Conservation (phyloP, 2,888 invertebrate genomes). For the Celastrina argiolus region DNA sequence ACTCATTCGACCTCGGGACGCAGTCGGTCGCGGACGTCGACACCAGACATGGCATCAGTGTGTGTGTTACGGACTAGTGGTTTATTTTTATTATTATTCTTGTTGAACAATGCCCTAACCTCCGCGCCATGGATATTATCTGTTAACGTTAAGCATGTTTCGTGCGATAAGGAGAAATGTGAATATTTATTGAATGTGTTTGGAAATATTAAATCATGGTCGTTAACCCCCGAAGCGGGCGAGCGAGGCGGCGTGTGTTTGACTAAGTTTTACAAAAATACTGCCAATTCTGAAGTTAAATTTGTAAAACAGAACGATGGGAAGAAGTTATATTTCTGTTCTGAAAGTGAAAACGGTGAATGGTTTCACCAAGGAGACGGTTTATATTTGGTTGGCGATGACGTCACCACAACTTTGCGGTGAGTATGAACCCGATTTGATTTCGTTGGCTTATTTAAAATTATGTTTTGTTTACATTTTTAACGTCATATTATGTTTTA, state of each 20-base stretch:
- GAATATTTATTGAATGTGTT: conserved; percentile 54
- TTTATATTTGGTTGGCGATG: conserved; percentile 64
- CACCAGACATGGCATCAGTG: conserved; percentile 53
- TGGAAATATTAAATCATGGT: conserved; percentile 55
- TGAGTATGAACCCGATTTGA: conserved; percentile 41
- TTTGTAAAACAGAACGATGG: conserved; percentile 43
- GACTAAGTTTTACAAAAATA: conserved; percentile 34
- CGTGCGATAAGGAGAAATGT: conserved; percentile 54
- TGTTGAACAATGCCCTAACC: conserved; percentile 55
- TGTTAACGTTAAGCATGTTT: conserved; percentile 47
- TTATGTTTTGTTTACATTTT: conserved; percentile 23
- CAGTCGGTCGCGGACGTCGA: conserved; percentile 18
- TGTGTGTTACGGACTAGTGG: conserved; percentile 62
- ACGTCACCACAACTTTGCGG: conserved; percentile 55
- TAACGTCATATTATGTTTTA: neutral
- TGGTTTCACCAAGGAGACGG: conserved; percentile 62
- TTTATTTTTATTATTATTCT: conserved; percentile 65
- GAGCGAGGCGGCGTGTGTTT: conserved; percentile 42
- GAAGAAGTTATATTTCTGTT: conserved; percentile 59
- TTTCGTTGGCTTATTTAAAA: neutral
- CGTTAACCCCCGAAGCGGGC: conserved; percentile 54
- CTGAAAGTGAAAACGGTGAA: conserved; percentile 46
- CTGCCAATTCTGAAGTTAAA: conserved; percentile 41
- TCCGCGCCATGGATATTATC: conserved; percentile 68
- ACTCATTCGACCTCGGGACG: conserved; percentile 30